Percentiles rank a stretch among this genome's conserved stretches.
Conservation (phyloP, 2,888 invertebrate genomes). For the Andrena bucephala region DNA sequence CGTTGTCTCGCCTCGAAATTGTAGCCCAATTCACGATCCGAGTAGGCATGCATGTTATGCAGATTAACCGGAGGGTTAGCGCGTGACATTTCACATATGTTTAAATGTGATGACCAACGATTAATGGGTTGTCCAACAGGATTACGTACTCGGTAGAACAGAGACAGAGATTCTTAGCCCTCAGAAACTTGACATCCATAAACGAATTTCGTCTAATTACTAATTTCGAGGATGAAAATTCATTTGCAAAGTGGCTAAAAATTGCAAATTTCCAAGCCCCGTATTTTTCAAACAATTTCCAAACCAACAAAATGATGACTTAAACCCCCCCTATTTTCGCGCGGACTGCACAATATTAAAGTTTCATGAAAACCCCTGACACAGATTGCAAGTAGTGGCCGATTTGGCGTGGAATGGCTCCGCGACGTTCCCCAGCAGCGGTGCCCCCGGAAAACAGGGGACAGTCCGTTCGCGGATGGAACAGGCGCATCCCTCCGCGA, state of each 20-base stretch:
- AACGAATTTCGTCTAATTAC: too few relatives aligned
- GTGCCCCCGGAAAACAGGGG: not conserved
- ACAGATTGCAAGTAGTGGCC: too few relatives aligned
- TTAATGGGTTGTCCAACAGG: constrained; percentile 58
- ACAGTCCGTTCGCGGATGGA: constrained; percentile 6
- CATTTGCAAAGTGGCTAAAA: too few relatives aligned
- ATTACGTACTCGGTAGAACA: constrained; percentile 37
- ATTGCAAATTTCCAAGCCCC: too few relatives aligned
- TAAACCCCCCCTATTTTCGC: too few relatives aligned
- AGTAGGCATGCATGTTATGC: constrained; percentile 48
- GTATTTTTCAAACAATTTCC: too few relatives aligned
- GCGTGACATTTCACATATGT: constrained; percentile 52
- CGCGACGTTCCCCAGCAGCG: too few relatives aligned
- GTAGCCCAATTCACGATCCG: constrained; percentile 33
- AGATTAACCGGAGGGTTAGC: constrained; percentile 58
- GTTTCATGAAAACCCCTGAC: too few relatives aligned
- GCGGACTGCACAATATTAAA: too few relatives aligned
- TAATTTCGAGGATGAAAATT: too few relatives aligned
- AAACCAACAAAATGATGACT: too few relatives aligned
- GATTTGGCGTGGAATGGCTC: too few relatives aligned
- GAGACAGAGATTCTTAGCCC: constrained; percentile 27
- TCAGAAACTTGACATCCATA: not conserved
- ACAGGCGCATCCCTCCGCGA: constrained; percentile 1
- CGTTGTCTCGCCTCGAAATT: constrained; percentile 16
- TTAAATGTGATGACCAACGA: constrained; percentile 58